Evolutionary conservation across 2,113 vertebrate genomes (phyloP).

Genomic region (Bagarius yarrelli): DNA sequence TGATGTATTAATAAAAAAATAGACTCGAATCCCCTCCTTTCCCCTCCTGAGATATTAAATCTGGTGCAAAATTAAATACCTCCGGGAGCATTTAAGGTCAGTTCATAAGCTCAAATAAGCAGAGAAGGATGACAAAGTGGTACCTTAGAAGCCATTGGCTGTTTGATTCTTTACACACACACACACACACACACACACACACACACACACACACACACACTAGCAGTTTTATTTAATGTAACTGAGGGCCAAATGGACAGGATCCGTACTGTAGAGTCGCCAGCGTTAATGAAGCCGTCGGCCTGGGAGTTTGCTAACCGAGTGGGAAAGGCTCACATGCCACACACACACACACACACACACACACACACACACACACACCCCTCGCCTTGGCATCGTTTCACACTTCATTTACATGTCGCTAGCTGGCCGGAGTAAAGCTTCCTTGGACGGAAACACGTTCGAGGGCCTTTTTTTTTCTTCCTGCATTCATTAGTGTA

Average conservation of each 20-base stretch:
- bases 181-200: too few relatives aligned
- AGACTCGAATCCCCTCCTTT: background rate
- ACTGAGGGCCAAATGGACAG: background rate
- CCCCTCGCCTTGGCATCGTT: constrained; percentile 26
- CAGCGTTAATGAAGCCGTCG: constrained; percentile 39
- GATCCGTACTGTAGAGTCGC: constrained; percentile 11
- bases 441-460: constrained; percentile 50
- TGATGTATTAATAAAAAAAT: constrained; percentile 13
- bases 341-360: background rate
- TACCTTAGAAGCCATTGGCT: background rate
- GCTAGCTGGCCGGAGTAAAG: constrained; percentile 64
- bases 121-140: background rate
- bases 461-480: constrained; percentile 58
- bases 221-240: background rate
- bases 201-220: constrained; percentile 2
- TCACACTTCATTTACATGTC: constrained; percentile 60
- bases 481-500: constrained; percentile 67
- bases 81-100: background rate
- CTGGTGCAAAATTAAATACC: constrained; percentile 14
- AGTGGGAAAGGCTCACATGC: constrained; percentile 5
- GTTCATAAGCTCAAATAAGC: background rate
- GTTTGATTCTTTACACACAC: background rate
- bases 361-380: background rate
- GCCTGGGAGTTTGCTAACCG: constrained; percentile 51
- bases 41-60: constrained; percentile 7